Evolutionary conservation across 2,888 invertebrate species (phyloP), one percentile per base, ranked within the genome.

Genomic region (Scelioninae gen. 1): DNA sequence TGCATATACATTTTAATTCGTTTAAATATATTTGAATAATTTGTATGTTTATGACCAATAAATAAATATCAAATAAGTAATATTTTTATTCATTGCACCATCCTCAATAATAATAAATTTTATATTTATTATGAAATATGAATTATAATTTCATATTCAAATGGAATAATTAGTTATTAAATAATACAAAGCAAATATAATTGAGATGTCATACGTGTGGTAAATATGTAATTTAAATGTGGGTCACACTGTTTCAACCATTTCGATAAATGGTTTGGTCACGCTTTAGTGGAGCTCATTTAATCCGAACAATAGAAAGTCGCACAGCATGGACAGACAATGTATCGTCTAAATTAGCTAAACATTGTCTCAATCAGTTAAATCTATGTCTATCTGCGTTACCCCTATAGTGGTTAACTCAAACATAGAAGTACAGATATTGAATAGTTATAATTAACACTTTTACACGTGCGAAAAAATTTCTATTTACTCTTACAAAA

Each of bases 261-360:
- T 74, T 74, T 74, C 63, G 72, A 74, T 62, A 72, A 62, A 80
- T 80, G 66, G 34, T 80, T 68, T 68, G 80, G 80, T 80, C 62
- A 74, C 66, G 32, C 45, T 80, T 80, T 63, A 81, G 80, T 68
- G 43, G 51, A 68, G 63, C 45, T 23, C 74, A 68, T 80, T 80
- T 68, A 74, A 74, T 68, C 34, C 66, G 53, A 58, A 80, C 68
- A 80, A 80, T 80, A 74, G 80, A 80, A 80, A 80, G 68, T 80
- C 62, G 60, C 49, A 45, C 49, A 63, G 47, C 49, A 49, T 38
- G 56, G 74, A 62, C 68, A 55, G 68, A 75, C 74, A 80, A 80
- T 80, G 74, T 63, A 80, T 80, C 53, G 80, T 80, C 74, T 75
- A 66, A 79, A 79, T 79, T 79, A 78, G 65, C 78, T 71, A 78